A percentile compares a stretch with the other conserved stretches of the same genome.
phyloP scores from a whole-genome alignment of 2,888 invertebrate species.

The Hoplodrina blanda region DNA sequence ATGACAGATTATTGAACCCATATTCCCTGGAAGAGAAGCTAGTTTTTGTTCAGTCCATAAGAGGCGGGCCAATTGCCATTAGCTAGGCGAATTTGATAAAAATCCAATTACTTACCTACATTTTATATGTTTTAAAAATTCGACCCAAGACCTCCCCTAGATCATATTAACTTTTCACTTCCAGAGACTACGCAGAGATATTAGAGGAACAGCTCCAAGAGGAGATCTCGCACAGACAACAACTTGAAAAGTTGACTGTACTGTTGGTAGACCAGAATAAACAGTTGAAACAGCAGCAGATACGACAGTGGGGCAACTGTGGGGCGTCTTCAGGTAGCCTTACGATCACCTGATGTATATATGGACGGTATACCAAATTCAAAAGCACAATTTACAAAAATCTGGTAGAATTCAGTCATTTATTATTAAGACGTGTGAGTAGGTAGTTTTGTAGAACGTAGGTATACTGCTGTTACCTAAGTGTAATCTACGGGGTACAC shows the following conservation, averaged over 20 bases:
- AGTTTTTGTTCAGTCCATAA: too few relatives aligned
- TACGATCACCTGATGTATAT: neutral
- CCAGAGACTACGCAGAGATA: conserved; percentile 82
- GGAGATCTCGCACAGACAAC: conserved; percentile 91
- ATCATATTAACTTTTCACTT: conserved; percentile 1
- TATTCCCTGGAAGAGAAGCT: neutral
- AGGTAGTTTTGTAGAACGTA: too few relatives aligned
- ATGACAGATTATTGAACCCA: too few relatives aligned
- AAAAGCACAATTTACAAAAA: too few relatives aligned
- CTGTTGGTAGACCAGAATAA: conserved; percentile 91
- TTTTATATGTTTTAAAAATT: neutral
- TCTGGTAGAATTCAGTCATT: too few relatives aligned
- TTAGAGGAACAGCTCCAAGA: conserved; percentile 91
- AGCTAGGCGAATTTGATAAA: too few relatives aligned
- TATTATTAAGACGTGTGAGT: too few relatives aligned
- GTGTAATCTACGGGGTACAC: too few relatives aligned
- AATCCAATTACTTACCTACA: too few relatives aligned
- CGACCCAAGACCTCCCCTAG: neutral
- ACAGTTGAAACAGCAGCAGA: conserved; percentile 86
- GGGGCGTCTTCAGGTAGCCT: conserved; percentile 79
- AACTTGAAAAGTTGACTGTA: conserved; percentile 91
- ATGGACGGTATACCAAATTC: too few relatives aligned
- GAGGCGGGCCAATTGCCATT: too few relatives aligned
- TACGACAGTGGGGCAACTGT: conserved; percentile 81
- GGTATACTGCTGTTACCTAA: too few relatives aligned